A percentile compares a stretch with the other conserved stretches of the same genome.
Evolutionary conservation across 2,113 vertebrate species (phyloP).

Genomic region (Platysteira castanea): DNA sequence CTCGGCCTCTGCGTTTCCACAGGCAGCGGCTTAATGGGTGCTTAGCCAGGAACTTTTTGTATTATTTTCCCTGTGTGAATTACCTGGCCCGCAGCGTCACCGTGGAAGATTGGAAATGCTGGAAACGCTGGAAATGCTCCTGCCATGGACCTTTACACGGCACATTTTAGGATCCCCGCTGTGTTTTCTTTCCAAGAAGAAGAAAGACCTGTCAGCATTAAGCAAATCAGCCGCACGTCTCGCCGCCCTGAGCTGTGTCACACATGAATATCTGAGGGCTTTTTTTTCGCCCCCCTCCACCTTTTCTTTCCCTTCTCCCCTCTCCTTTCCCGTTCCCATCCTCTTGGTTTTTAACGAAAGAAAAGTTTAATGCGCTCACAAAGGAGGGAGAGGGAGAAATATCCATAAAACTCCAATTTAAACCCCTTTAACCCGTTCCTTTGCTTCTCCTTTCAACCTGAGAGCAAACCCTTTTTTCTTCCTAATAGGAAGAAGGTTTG

Average conservation of each 20-base stretch:
- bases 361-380: slow-evolving; percentile 41
- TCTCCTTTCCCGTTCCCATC: slow-evolving; percentile 66
- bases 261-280: slow-evolving; percentile 65
- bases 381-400: slow-evolving; percentile 41
- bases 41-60: neutral
- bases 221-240: slow-evolving; percentile 64
- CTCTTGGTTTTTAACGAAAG: slow-evolving; percentile 75
- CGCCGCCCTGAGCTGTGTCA: slow-evolving; percentile 64
- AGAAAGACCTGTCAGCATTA: slow-evolving; percentile 72
- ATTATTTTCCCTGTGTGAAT: slow-evolving; percentile 25
- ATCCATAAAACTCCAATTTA: slow-evolving; percentile 66
- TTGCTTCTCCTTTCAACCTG: slow-evolving; percentile 29
- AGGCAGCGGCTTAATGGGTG: neutral
- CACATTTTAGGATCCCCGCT: slow-evolving; percentile 64
- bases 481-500: slow-evolving; percentile 55
- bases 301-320: slow-evolving; percentile 69
- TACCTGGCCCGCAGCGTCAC: slow-evolving; percentile 38
- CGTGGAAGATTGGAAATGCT: slow-evolving; percentile 45
- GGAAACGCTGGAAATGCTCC: slow-evolving; percentile 44
- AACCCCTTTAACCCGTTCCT: slow-evolving; percentile 20
- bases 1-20: neutral
- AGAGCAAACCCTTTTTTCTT: slow-evolving; percentile 20
- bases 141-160: slow-evolving; percentile 62
- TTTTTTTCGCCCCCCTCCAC: neutral
- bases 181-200: slow-evolving; percentile 67